A percentile compares a stretch with the other conserved stretches of the same genome.
Conservation (phyloP, 2,113 vertebrate species). For the Phyllopteryx taeniolatus region DNA sequence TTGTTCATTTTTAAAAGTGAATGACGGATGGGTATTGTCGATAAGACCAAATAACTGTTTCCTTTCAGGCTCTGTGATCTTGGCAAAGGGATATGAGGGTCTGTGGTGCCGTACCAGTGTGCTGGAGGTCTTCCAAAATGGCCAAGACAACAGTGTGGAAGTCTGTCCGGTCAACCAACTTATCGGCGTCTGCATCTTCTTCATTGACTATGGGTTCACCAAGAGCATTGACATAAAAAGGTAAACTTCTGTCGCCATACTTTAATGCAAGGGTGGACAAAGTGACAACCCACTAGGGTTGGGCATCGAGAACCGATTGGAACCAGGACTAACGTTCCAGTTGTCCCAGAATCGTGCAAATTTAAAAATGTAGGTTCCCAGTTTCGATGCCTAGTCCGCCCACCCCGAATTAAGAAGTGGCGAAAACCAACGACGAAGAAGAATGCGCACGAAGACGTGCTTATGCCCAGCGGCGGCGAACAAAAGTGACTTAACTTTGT, state of each 20-base stretch:
- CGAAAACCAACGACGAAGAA: not conserved
- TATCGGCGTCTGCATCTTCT: constrained; percentile 72
- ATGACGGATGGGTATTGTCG: too few relatives aligned
- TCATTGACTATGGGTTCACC: constrained; percentile 80
- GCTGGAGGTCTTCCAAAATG: constrained; percentile 70
- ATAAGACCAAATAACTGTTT: not conserved
- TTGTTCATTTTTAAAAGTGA: constrained; percentile 44
- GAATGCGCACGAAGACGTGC: too few relatives aligned
- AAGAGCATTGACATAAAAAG: constrained; percentile 67
- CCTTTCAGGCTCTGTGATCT: constrained; percentile 72
- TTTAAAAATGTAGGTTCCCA: too few relatives aligned
- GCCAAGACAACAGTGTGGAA: constrained; percentile 45
- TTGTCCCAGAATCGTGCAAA: too few relatives aligned
- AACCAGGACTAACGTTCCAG: too few relatives aligned
- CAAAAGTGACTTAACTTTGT: too few relatives aligned
- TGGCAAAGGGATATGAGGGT: constrained; percentile 69
- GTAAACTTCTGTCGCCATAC: constrained; percentile 47
- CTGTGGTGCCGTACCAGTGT: constrained; percentile 83
- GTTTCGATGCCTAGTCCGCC: too few relatives aligned
- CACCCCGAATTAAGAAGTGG: too few relatives aligned
- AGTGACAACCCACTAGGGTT: not conserved
- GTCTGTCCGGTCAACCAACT: constrained; percentile 72
- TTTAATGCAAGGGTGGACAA: constrained; percentile 14
- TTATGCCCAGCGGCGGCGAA: too few relatives aligned
- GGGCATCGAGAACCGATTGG: too few relatives aligned